Evolutionary conservation across 1,140 invertebrate species (phyloP).

Genomic region (Drosophila pachea): DNA sequence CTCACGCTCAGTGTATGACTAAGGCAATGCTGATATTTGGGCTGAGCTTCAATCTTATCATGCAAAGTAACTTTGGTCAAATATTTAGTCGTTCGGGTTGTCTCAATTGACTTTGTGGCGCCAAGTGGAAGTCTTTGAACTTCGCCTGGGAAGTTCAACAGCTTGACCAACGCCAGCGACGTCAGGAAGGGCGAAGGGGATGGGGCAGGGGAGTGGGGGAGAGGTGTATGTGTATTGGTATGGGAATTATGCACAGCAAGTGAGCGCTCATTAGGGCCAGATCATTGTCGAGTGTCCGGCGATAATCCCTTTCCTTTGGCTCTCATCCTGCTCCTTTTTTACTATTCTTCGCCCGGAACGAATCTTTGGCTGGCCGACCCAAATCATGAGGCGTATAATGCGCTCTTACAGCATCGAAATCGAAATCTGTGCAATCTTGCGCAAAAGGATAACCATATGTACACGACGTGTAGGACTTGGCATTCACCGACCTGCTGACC

Average conservation of each 20-base stretch:
- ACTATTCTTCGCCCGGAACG: constrained; percentile 20
- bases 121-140: constrained; percentile 46
- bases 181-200: background rate
- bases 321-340: background rate
- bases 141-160: constrained; percentile 21
- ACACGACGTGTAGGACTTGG: constrained; percentile 7
- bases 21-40: too few relatives aligned
- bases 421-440: constrained; percentile 71
- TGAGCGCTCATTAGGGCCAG: constrained; percentile 36
- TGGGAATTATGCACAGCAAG: constrained; percentile 9
- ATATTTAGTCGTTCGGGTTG: constrained; percentile 43
- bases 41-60: constrained; percentile 27
- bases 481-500: constrained; percentile 51
- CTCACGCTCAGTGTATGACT: too few relatives aligned
- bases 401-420: constrained; percentile 12
- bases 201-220: background rate
- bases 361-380: constrained; percentile 43
- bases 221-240: too few relatives aligned
- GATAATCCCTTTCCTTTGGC: constrained; percentile 17
- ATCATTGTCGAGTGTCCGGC: constrained; percentile 22
- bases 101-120: constrained; percentile 47
- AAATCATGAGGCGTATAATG: constrained; percentile 52
- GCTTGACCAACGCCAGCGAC: constrained; percentile 1
- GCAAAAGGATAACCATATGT: constrained; percentile 69
- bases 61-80: constrained; percentile 46